These are phyloP conservation scores for Aptenodytes patagonicus DNA, from an alignment of 2,113 vertebrate species.

Conservation along the genomic window DNA sequence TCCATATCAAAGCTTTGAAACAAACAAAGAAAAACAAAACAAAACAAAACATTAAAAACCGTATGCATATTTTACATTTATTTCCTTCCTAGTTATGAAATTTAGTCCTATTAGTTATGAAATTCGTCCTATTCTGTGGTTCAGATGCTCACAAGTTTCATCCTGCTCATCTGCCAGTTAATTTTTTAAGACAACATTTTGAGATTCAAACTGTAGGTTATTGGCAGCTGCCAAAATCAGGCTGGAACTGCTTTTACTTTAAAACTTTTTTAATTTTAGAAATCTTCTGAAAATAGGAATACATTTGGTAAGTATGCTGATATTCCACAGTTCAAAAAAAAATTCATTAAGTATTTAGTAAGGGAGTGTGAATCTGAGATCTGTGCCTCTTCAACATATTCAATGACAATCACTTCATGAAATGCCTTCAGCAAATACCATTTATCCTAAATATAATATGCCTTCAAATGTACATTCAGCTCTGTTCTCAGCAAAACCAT, in stretches of 20 bases:
- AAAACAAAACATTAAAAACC: not conserved
- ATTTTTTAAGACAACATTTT: not conserved
- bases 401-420: not conserved
- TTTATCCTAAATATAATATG: not conserved
- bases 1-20: not conserved
- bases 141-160: not conserved
- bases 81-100: not conserved
- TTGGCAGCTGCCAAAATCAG: not conserved
- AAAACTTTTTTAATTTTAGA: not conserved
- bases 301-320: not conserved
- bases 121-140: not conserved
- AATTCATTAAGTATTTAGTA: not conserved
- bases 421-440: not conserved
- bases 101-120: not conserved
- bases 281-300: not conserved
- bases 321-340: not conserved
- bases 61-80: not conserved
- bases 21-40: not conserved
- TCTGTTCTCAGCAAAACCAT: not conserved
- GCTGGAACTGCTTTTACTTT: not conserved
- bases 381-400: not conserved
- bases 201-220: not conserved
- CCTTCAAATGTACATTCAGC: not conserved
- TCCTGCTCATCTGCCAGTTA: not conserved
- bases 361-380: not conserved